A percentile compares a stretch with the other conserved stretches of the same genome.
Evolutionary conservation across 2,797 vertebrate genomes (phyloP).

Genomic region (Numenius phaeopus): DNA sequence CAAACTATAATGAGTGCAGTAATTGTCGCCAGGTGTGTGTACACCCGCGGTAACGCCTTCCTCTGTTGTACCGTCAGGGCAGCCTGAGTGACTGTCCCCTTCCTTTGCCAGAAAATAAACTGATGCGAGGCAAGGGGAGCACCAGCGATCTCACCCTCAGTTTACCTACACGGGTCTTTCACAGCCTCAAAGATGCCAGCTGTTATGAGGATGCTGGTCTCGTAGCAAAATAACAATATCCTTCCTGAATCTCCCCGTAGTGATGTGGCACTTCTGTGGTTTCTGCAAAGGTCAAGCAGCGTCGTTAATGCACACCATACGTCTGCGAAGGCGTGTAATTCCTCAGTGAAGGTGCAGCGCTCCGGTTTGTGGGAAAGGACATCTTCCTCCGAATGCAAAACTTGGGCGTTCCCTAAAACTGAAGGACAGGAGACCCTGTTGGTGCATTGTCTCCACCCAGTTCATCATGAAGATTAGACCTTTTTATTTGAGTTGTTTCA

Average conservation of each 20-base stretch:
- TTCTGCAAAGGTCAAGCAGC: constrained; percentile 20
- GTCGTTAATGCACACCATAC: not conserved
- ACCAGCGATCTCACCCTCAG: not conserved
- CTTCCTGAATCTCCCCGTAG: not conserved
- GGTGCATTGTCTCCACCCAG: not conserved
- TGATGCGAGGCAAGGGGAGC: not conserved
- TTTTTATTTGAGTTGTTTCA: not conserved
- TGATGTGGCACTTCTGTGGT: not conserved
- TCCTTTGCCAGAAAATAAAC: not conserved
- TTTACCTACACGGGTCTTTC: not conserved
- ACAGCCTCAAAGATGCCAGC: not conserved
- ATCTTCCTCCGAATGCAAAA: not conserved
- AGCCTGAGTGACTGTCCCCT: not conserved
- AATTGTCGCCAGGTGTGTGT: not conserved
- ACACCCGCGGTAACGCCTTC: fast-evolving
- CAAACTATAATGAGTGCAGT: not conserved
- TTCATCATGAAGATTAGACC: not conserved
- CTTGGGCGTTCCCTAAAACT: not conserved
- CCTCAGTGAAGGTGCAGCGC: not conserved
- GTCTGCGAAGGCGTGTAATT: not conserved
- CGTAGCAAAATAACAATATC: not conserved
- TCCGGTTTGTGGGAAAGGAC: not conserved
- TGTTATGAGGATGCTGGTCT: not conserved
- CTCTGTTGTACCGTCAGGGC: not conserved
- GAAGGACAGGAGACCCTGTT: not conserved